phyloP scores from a whole-genome alignment of 1,140 invertebrate species.

The Neotoxoptera formosana region DNA sequence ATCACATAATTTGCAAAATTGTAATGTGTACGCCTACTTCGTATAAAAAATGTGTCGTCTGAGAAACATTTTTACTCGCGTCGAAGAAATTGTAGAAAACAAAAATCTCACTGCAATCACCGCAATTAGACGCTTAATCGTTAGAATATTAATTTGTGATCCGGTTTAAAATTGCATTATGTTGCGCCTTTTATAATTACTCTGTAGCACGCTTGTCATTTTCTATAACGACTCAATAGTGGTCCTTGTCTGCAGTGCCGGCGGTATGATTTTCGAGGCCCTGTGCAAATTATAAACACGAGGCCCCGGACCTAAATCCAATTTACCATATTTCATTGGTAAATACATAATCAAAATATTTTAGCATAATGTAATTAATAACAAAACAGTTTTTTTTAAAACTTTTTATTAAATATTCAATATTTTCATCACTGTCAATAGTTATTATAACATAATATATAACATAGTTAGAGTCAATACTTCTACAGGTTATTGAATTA shows the following conservation, averaged over 20 bases:
- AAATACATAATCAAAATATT: no score
- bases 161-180: background rate
- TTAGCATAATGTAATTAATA: no score
- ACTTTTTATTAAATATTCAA: no score
- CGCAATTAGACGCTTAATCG: background rate
- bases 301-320: no score
- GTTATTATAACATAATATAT: no score
- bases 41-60: background rate
- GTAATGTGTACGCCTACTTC: background rate
- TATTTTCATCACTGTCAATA: no score
- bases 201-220: background rate
- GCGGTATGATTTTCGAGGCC: no score
- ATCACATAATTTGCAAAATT: background rate
- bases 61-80: background rate
- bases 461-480: no score
- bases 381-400: no score
- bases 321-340: no score
- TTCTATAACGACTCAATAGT: background rate
- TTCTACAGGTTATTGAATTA: no score
- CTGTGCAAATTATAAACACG: no score
- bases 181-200: background rate
- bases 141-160: background rate
- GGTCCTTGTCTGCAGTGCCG: background rate
- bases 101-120: background rate
- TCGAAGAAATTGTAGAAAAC: background rate